Percentiles rank a stretch among this genome's conserved stretches.
Conservation (phyloP, 2,113 vertebrate species). For the zebrafish (Danio rerio) region GRCz12tu NC_133185.1:7853501-7854000, state of each 20-base stretch:
- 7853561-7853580: constrained; percentile 43
- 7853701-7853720: constrained; percentile 12
- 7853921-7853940: not conserved
- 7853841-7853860: no score
- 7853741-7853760: not conserved
- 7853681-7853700: constrained; percentile 5
- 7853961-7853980: no score
- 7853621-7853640: not conserved
- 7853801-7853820: not conserved
- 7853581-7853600: constrained; percentile 42
- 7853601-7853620: not conserved
- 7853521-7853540: not conserved
- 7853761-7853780: not conserved
- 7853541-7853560: not conserved
- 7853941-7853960: not conserved
- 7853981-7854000: no score
- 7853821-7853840: not conserved
- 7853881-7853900: no score
- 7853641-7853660: constrained; percentile 32
- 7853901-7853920: no score
- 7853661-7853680: not conserved
- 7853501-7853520: not conserved
- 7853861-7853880: no score
- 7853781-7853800: not conserved
- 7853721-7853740: not conserved